A percentile compares a stretch with the other conserved stretches of the same genome.
Conservation (phyloP, 2,113 vertebrate species). For the Eira barbara region DNA sequence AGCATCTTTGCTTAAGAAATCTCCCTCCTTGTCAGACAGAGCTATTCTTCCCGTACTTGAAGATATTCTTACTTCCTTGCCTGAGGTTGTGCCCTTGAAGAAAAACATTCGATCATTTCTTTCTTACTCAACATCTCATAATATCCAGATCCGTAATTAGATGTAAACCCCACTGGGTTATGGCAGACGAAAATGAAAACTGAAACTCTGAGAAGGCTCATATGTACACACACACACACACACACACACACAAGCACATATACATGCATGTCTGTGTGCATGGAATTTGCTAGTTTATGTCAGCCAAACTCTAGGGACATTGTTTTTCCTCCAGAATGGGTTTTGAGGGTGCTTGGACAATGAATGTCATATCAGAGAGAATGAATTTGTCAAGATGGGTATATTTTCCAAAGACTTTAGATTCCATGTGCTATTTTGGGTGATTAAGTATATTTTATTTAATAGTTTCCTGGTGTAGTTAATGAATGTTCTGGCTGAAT, state of each 20-base stretch:
- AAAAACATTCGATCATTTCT: background rate
- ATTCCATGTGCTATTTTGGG: background rate
- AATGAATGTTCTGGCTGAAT: background rate
- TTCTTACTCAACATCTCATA: background rate
- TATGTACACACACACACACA: background rate
- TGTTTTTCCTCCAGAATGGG: background rate
- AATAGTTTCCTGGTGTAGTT: background rate
- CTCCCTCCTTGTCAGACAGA: background rate
- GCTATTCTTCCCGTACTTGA: background rate
- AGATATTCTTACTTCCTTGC: background rate
- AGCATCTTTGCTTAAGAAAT: background rate
- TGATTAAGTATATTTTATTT: background rate
- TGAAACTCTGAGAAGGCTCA: background rate
- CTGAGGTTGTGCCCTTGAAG: background rate
- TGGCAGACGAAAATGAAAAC: background rate
- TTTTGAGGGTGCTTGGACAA: background rate
- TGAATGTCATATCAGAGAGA: background rate
- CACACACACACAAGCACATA: background rate
- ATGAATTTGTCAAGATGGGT: background rate
- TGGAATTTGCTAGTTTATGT: background rate
- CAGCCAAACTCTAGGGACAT: background rate
- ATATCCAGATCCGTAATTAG: background rate
- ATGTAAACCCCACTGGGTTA: background rate
- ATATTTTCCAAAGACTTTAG: background rate
- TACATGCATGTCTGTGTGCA: accelerated